Evolutionary conservation across 2,797 vertebrate species (phyloP), one percentile per base, ranked within the genome.

Genomic region (Psittacula echo): DNA sequence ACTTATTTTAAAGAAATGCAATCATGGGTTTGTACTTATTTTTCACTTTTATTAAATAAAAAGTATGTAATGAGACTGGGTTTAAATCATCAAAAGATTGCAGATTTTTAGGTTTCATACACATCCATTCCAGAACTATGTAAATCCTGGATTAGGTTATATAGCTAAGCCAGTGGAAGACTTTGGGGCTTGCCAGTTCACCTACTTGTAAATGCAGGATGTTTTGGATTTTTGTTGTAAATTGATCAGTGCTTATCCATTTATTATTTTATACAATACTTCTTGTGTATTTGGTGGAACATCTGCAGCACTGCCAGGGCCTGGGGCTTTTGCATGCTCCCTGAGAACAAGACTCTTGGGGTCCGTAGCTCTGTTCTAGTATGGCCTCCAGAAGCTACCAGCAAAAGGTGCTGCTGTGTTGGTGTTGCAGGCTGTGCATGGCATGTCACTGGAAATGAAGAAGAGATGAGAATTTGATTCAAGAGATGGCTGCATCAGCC

Each of bases 1-100:
- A 81, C 67, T 77, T 93, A 96, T 97, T 96, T 87, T 74, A 50
- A 97, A 88, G 91, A 95, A 96, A 97, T 71, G 93, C 92, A 92
- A 96, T 96, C 26, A 68, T 75, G 42, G 91, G 96, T 97, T 94
- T 97, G 96, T 97, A 97, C 87, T 27, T 87, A 93, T 94, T 80
- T 93, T 96, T 89, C 94, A 86, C 85, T 87, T 96, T 86, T 96
- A 93, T 95, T 97, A 95, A 97, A 95, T 95, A 97, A 95, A 72
- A 75, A 85, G 24, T 91, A 66, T 95, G 87, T 91, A 80, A 87
- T 24, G 73, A 96, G 92, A 90, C 93, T 90, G 81, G 89, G 85
- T 96, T 94, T 84, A 92, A 96, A 95, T 95, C 41, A 65, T 78
- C 44, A 96, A 97, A 97, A 37, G 81, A 21, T 9, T 7, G 85